These are phyloP conservation scores for Deilephila porcellus DNA, from an alignment of 2,888 invertebrate species.

Conservation along the genomic window DNA sequence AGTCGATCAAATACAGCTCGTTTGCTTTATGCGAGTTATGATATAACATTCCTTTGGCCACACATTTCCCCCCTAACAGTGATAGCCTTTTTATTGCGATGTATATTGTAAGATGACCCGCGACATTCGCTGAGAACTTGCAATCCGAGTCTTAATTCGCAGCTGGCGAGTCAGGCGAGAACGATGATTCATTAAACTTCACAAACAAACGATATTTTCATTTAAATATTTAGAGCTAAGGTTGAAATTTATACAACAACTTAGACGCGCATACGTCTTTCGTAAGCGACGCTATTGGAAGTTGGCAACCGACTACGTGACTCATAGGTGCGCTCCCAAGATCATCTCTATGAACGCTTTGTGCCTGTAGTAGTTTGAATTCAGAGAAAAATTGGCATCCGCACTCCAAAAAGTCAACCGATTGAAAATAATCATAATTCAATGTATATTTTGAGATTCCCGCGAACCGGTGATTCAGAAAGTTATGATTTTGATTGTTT, in stretches of 20 bases:
- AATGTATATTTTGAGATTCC: conserved; percentile 30
- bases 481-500: conserved; percentile 28
- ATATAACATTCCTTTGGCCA: neutral
- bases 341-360: conserved; percentile 58
- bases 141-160: conserved; percentile 72
- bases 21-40: conserved; percentile 9
- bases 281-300: conserved; percentile 51
- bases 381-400: conserved; percentile 49
- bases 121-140: conserved; percentile 66
- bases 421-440: conserved; percentile 44
- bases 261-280: conserved; percentile 57
- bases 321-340: conserved; percentile 71
- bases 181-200: conserved; percentile 69
- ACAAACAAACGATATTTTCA: conserved; percentile 45
- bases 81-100: conserved; percentile 37
- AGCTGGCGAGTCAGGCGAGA: conserved; percentile 64
- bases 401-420: conserved; percentile 42
- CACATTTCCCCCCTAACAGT: conserved; percentile 13
- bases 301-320: conserved; percentile 75
- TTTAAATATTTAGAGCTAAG: conserved; percentile 50
- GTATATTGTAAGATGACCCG: conserved; percentile 66
- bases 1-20: neutral
- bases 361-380: conserved; percentile 40
- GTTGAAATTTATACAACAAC: conserved; percentile 58
- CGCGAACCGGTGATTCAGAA: conserved; percentile 29